Evolutionary conservation across 2,113 vertebrate genomes (phyloP).

Genomic region (Acrocephalus kingi): DNA sequence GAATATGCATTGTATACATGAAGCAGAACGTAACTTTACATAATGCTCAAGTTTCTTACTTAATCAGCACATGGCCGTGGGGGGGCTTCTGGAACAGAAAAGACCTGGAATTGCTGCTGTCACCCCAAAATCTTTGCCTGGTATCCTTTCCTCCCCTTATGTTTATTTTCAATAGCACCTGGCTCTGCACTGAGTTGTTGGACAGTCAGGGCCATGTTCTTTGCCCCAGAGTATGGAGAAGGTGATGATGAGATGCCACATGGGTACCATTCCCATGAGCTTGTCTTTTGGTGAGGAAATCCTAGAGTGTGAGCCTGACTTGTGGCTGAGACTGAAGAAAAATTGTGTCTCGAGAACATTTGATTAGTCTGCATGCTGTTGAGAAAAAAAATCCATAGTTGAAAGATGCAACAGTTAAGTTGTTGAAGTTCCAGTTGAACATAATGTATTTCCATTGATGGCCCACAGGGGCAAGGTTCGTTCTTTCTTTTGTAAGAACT

Average conservation of each 20-base stretch:
- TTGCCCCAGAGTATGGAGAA: not conserved
- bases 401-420: not conserved
- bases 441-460: not conserved
- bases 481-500: not conserved
- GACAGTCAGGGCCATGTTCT: not conserved
- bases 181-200: not conserved
- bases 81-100: not conserved
- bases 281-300: not conserved
- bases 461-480: not conserved
- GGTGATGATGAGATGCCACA: not conserved
- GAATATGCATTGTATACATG: not conserved
- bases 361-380: not conserved
- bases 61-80: fast-evolving
- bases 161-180: not conserved
- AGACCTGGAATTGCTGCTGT: not conserved
- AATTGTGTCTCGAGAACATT: not conserved
- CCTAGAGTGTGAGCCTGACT: not conserved
- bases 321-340: not conserved
- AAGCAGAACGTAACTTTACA: not conserved
- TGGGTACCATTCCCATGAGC: not conserved
- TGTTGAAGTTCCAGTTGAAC: not conserved
- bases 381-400: not conserved
- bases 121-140: not conserved
- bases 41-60: not conserved
- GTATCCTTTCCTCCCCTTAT: not conserved